Conservation (phyloP, 2,797 vertebrate species). For the Zenarchopterus dispar region DNA sequence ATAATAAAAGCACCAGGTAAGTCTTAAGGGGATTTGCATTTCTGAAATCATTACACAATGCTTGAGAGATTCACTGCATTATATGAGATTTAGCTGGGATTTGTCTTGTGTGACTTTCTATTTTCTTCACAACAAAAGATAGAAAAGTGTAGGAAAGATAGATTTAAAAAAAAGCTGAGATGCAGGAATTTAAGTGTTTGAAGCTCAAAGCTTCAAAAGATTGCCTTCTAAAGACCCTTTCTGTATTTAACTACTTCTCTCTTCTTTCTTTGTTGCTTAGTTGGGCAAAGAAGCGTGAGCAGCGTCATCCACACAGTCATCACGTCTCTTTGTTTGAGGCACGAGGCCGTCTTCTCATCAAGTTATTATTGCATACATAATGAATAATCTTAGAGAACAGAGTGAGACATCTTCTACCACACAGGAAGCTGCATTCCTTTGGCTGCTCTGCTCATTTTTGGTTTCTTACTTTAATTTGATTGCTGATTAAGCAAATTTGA, state of each 20-base stretch:
- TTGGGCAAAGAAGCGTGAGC: constrained; percentile 10
- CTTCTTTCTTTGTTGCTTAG: constrained; percentile 1
- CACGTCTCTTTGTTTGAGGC: constrained; percentile 30
- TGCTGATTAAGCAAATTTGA: constrained; percentile 35
- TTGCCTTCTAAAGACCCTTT: too few species aligned
- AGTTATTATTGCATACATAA: constrained; percentile 59
- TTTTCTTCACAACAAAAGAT: too few species aligned
- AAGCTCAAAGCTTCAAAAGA: too few species aligned
- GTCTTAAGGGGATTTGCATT: too few species aligned
- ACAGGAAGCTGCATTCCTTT: background rate
- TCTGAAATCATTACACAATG: too few species aligned
- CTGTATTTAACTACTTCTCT: background rate
- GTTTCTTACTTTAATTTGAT: constrained; percentile 25
- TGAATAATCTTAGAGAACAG: constrained; percentile 43
- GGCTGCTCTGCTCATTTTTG: constrained; percentile 30
- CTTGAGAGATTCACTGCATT: too few species aligned
- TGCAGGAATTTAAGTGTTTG: too few species aligned
- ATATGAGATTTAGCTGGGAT: too few species aligned
- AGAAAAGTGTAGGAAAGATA: too few species aligned
- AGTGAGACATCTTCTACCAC: constrained; percentile 21
- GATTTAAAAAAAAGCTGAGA: too few species aligned
- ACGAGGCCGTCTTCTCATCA: constrained; percentile 33
- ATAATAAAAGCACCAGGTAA: too few species aligned
- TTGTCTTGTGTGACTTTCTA: too few species aligned
- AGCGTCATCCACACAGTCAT: constrained; percentile 6